Percentiles rank a stretch among this genome's conserved stretches.
Conservation (phyloP, 2,888 invertebrate genomes). For the Mesorhabditis sp. region DNA sequence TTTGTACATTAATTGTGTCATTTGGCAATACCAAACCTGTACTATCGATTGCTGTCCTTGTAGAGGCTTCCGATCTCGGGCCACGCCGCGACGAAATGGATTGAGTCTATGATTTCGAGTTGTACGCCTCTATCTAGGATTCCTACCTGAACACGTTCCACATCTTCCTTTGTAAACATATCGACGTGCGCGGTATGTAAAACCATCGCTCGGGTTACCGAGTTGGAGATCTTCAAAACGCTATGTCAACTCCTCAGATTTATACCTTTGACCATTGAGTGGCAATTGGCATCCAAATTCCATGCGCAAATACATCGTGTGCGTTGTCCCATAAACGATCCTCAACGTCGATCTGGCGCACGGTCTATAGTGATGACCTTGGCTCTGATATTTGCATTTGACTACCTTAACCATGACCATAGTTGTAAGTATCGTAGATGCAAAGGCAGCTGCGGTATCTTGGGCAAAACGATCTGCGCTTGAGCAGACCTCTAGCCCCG, state of each 20-base stretch:
- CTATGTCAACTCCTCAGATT: background rate
- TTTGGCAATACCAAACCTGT: too few relatives aligned
- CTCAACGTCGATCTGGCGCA: conserved; percentile 45
- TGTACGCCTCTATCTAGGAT: background rate
- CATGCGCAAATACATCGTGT: conserved; percentile 37
- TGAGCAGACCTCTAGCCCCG: conserved; percentile 32
- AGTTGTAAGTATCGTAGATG: conserved; percentile 41
- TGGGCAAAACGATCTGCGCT: conserved; percentile 44
- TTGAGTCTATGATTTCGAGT: background rate
- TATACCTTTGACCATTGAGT: conserved; percentile 32
- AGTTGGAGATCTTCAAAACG: conserved; percentile 59
- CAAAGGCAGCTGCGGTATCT: conserved; percentile 47
- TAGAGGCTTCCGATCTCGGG: background rate
- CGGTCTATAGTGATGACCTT: conserved; percentile 32
- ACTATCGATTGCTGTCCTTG: too few relatives aligned
- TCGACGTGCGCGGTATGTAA: conserved; percentile 91
- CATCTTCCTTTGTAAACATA: conserved; percentile 61
- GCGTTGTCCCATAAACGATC: conserved; percentile 53
- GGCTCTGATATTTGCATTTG: conserved; percentile 9
- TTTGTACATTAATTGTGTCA: too few relatives aligned
- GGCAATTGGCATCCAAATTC: conserved; percentile 39
- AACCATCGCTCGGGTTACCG: conserved; percentile 86
- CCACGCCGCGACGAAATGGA: background rate
- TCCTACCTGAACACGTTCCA: conserved; percentile 21
- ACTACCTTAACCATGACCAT: conserved; percentile 30